These are phyloP conservation scores for Astyanax mexicanus DNA, from an alignment of 2,797 vertebrate genomes.

Conservation along the genomic window DNA sequence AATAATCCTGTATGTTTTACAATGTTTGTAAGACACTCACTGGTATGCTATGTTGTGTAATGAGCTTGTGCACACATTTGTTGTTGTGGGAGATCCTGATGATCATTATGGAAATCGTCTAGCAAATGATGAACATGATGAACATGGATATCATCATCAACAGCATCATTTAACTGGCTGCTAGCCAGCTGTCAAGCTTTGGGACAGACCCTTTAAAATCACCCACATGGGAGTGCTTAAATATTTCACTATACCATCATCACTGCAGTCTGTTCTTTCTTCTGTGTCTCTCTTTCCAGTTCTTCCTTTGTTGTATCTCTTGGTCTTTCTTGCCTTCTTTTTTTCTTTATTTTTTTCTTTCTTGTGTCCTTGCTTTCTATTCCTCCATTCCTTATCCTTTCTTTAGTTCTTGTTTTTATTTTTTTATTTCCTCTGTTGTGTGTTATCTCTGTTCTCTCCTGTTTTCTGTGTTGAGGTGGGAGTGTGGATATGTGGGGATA, in stretches of 20 bases:
- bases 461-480: neutral
- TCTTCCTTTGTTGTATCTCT: neutral
- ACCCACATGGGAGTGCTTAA: neutral
- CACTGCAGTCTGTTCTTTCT: neutral
- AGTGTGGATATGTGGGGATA: neutral
- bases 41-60: neutral
- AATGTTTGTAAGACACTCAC: too few relatives aligned
- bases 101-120: neutral
- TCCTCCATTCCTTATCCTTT: neutral
- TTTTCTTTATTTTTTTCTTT: neutral
- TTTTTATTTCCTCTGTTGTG: neutral
- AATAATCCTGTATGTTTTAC: too few relatives aligned
- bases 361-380: neutral
- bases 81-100: neutral
- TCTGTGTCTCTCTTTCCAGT: too few relatives aligned
- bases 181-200: conserved; percentile 10
- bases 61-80: neutral
- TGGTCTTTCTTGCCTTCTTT: neutral
- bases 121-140: conserved; percentile 16
- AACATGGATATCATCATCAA: conserved; percentile 37
- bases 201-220: conserved; percentile 7
- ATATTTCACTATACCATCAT: conserved; percentile 7
- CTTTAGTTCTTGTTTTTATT: conserved; percentile 20
- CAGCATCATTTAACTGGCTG: conserved; percentile 22
- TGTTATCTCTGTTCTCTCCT: conserved; percentile 2